Evolutionary conservation across 2,888 invertebrate genomes (phyloP).

Genomic region (Rhingia campestris): DNA sequence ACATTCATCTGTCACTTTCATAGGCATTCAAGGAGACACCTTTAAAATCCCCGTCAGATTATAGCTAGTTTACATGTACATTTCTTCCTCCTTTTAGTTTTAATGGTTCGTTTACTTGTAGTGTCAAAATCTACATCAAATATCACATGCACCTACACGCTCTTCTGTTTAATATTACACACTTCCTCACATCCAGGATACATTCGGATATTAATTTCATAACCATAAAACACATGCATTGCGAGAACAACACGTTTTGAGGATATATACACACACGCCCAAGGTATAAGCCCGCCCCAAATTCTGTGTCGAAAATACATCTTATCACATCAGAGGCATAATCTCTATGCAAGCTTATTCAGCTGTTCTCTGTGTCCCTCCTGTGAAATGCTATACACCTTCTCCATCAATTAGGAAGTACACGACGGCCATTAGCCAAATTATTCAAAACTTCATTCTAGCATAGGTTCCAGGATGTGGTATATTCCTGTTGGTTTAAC

Average conservation of each 20-base stretch:
- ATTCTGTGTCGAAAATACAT: slow-evolving; percentile 19
- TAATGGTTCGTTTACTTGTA: too few relatives aligned
- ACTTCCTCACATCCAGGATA: not conserved
- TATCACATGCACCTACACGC: too few relatives aligned
- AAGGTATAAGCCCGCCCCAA: slow-evolving; percentile 10
- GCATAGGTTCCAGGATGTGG: slow-evolving; percentile 10
- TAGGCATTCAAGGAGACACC: too few relatives aligned
- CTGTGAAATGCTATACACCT: slow-evolving; percentile 5
- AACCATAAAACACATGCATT: not conserved
- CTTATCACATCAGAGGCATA: slow-evolving; percentile 42
- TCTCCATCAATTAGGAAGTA: slow-evolving; percentile 37
- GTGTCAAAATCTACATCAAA: too few relatives aligned
- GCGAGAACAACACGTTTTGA: not conserved
- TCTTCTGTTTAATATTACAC: too few relatives aligned
- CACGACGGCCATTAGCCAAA: slow-evolving; percentile 54
- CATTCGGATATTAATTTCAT: slow-evolving; percentile 3
- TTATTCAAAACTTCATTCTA: slow-evolving; percentile 65
- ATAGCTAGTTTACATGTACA: too few relatives aligned
- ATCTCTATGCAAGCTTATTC: slow-evolving; percentile 58
- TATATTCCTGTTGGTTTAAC: slow-evolving; percentile 41
- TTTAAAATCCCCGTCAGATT: too few relatives aligned
- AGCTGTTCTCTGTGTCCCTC: slow-evolving; percentile 2
- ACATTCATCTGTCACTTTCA: too few relatives aligned
- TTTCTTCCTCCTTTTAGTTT: too few relatives aligned
- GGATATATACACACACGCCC: not conserved